Evolutionary conservation across 2,113 vertebrate genomes (phyloP), one percentile per base, ranked within the genome.

Genomic region (Reinhardtius hippoglossoides): DNA sequence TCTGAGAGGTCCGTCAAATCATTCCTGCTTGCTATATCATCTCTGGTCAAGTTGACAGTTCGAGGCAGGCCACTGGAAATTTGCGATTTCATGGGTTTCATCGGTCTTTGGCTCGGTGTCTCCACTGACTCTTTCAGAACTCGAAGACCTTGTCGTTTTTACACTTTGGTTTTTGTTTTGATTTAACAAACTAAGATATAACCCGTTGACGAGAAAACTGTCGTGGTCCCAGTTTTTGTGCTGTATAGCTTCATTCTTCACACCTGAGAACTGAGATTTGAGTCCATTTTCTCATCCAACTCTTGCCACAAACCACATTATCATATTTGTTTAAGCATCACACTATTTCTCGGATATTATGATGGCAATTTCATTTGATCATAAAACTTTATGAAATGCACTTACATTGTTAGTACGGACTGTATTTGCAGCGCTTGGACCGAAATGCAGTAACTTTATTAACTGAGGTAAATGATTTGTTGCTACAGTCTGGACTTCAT

Each of bases 321-420:
- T 4, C 54, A 55, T 12, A 55, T 23, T 55, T 55, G 21, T 55
- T 7, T 23, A 13, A 18, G 18, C 20, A 55, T 55, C 23, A 57
- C 13, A 57, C 23, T 26, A 24, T 26, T 12, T 6, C 23, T 13
- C 12, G 12, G 23, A 3, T 26, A 15, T 24, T 14, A 15, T 26
- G 4, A 26, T 26, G 23, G 12, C 14, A 24, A 26, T 57, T 12
- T 57, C 23, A 26, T 15, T 26, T 57, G 55, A 15, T 26, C 55
- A 26, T 57, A 26, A 57, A 26, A 26, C 24, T 57, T 57, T 57
- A 57, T 57, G 55, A 57, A 24, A 57, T 57, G 55, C 55, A 57
- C 10, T 26, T 57, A 26, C 21, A 55, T 55, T 55, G 52, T 55
- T 10, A 55, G 52, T 55, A 57, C 13, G 3, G 23, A 57, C 55